phyloP scores from a whole-genome alignment of 1,140 invertebrate species.

The Acromyrmex charruanus region DNA sequence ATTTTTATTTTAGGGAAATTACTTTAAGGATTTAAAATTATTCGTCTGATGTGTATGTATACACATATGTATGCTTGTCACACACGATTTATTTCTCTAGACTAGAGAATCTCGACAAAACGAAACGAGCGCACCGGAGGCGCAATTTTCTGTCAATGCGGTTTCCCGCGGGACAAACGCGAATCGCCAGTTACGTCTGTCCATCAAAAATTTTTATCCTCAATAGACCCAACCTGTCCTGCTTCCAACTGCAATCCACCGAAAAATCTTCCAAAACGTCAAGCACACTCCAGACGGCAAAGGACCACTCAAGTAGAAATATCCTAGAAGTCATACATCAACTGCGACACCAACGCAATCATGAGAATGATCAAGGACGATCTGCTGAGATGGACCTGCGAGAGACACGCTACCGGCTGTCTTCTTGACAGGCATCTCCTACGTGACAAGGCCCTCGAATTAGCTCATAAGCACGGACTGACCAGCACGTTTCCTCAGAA shows the following conservation, averaged over 20 bases:
- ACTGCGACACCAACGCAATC: neutral
- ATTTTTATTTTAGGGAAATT: neutral
- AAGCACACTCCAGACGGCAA: neutral
- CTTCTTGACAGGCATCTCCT: constrained; percentile 71
- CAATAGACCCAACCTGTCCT: neutral
- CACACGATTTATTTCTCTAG: neutral
- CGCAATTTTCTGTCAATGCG: constrained; percentile 33
- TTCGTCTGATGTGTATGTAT: neutral
- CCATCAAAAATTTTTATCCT: constrained; percentile 17
- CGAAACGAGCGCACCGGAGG: neutral
- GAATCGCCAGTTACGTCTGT: constrained; percentile 23
- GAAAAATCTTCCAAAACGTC: constrained; percentile 18
- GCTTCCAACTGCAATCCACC: neutral
- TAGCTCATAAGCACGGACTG: constrained; percentile 66
- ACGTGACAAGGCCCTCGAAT: constrained; percentile 75
- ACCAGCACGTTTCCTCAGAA: constrained; percentile 57
- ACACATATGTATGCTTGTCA: neutral
- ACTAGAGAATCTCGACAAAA: neutral
- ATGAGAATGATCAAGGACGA: constrained; percentile 69
- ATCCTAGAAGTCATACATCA: neutral
- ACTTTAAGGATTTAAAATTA: neutral
- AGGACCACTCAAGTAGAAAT: neutral
- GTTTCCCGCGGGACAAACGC: constrained; percentile 16
- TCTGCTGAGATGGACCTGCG: constrained; percentile 79
- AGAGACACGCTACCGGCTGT: constrained; percentile 77